These are phyloP conservation scores for Mimas tiliae DNA, from an alignment of 2,888 invertebrate species.

Conservation along the genomic window DNA sequence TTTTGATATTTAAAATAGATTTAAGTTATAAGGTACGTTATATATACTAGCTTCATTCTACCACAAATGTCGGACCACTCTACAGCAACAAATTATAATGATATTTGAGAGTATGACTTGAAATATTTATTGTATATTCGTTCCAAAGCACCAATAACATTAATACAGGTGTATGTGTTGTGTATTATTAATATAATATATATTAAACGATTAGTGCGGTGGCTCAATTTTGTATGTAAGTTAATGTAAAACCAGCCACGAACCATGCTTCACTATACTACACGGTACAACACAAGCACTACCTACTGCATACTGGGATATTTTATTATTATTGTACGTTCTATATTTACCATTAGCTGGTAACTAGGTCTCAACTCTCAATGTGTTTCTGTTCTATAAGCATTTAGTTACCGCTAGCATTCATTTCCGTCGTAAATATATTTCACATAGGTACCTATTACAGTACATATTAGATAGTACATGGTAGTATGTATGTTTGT, in stretches of 20 bases:
- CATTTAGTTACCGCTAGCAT: not conserved
- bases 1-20: conserved; percentile 24
- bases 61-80: conserved; percentile 7
- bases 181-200: conserved; percentile 44
- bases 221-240: conserved; percentile 62
- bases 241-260: conserved; percentile 53
- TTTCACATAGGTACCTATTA: too few species aligned
- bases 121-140: conserved; percentile 34
- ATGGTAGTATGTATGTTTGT: not conserved
- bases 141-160: conserved; percentile 50
- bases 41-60: not conserved
- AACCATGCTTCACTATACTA: conserved; percentile 46
- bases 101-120: conserved; percentile 5
- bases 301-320: conserved; percentile 40
- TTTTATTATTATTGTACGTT: conserved; percentile 39
- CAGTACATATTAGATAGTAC: not conserved
- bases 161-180: conserved; percentile 43
- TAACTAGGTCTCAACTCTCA: too few species aligned
- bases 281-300: conserved; percentile 39
- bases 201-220: conserved; percentile 52
- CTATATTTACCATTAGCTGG: not conserved
- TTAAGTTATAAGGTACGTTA: conserved; percentile 20
- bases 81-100: not conserved
- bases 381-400: not conserved
- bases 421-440: not conserved